Evolutionary conservation across 2,797 vertebrate species (phyloP).

Genomic region (Channa striata): DNA sequence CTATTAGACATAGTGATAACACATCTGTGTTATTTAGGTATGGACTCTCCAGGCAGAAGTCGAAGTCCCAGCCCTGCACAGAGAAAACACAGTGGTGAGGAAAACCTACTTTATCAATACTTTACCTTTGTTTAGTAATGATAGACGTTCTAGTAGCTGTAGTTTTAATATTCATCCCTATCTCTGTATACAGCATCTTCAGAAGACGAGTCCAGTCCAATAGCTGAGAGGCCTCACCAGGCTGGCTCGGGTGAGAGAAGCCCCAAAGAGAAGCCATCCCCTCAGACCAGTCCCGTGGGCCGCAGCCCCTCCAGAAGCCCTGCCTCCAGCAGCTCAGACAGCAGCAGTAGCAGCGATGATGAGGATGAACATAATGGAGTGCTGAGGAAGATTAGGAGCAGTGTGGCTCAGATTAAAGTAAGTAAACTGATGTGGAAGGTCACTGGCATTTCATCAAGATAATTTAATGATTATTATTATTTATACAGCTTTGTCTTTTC

Average conservation of each 20-base stretch:
- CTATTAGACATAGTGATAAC: background rate
- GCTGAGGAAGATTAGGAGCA: constrained; percentile 80
- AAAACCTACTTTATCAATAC: background rate
- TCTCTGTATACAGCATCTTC: constrained; percentile 35
- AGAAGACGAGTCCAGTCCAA: constrained; percentile 43
- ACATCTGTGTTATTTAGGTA: constrained; percentile 42
- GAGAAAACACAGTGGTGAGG: constrained; percentile 59
- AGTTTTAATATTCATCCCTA: background rate
- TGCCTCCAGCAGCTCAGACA: constrained; percentile 69
- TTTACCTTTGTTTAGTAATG: background rate
- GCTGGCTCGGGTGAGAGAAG: constrained; percentile 17
- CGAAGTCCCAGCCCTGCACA: constrained; percentile 49
- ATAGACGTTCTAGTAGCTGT: background rate
- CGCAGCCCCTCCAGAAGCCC: constrained; percentile 19
- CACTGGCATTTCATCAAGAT: background rate
- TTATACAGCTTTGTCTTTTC: no score
- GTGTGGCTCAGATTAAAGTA: constrained; percentile 84
- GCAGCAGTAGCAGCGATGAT: constrained; percentile 60
- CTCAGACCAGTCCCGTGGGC: constrained; percentile 30
- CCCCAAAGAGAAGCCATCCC: constrained; percentile 28
- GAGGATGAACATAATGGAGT: constrained; percentile 67
- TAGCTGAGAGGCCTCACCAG: constrained; percentile 23
- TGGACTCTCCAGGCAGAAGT: constrained; percentile 69
- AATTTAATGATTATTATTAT: background rate
- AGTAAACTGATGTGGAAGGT: constrained; percentile 25